Conservation (phyloP, 2,888 invertebrate species). For the Cantharis nigra region DNA sequence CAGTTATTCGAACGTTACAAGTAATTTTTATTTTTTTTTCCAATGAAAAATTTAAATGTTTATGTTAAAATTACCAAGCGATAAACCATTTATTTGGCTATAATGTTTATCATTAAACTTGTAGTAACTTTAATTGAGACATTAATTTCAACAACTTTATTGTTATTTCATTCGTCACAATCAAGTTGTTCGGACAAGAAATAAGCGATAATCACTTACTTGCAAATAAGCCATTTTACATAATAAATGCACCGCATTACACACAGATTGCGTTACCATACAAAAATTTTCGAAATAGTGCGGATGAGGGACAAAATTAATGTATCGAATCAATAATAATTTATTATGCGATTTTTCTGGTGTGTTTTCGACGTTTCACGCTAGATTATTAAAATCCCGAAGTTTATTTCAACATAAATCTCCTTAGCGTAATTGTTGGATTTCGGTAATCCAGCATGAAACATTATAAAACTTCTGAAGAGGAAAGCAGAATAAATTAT, state of each 20-base stretch:
- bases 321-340: background rate
- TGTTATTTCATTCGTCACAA: background rate
- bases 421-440: background rate
- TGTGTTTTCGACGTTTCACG: background rate
- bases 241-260: background rate
- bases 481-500: background rate
- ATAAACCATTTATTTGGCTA: background rate
- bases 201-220: background rate
- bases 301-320: background rate
- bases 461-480: background rate
- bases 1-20: background rate
- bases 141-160: background rate
- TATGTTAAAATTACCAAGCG: background rate
- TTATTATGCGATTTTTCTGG: background rate
- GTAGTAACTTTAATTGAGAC: background rate
- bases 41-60: background rate
- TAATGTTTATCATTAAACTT: background rate
- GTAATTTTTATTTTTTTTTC: background rate
- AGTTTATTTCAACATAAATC: background rate
- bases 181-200: background rate
- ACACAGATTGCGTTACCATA: background rate
- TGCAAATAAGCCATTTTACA: background rate
- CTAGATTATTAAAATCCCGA: background rate
- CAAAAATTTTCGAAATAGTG: background rate
- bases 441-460: background rate